Evolutionary conservation across 2,797 vertebrate species (phyloP).

Genomic region (Euthynnus affinis): DNA sequence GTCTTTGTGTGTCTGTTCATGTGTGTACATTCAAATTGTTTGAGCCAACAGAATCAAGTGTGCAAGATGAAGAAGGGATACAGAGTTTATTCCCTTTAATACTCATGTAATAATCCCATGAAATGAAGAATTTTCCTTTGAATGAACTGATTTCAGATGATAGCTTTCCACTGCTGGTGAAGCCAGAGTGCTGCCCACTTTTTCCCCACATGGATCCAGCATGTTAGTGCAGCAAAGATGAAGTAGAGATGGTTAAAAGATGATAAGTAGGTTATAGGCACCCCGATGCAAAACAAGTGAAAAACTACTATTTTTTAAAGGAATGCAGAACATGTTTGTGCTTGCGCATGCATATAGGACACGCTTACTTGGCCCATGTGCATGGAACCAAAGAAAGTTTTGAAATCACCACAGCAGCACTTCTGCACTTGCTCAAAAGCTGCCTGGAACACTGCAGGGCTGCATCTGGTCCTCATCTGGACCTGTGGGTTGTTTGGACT

Average conservation of each 20-base stretch:
- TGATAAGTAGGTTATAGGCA: slow-evolving; percentile 37
- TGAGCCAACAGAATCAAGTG: slow-evolving; percentile 25
- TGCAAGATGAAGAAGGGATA: not conserved
- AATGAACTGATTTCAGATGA: slow-evolving; percentile 31
- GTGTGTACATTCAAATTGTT: not conserved
- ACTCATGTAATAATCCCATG: slow-evolving; percentile 18
- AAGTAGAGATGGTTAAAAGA: slow-evolving; percentile 34
- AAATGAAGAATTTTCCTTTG: slow-evolving; percentile 31
- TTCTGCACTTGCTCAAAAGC: slow-evolving; percentile 64
- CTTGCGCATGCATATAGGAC: slow-evolving; percentile 31
- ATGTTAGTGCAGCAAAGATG: slow-evolving; percentile 16
- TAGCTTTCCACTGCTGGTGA: slow-evolving; percentile 24
- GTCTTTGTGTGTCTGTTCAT: slow-evolving; percentile 13
- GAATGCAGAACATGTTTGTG: slow-evolving; percentile 46
- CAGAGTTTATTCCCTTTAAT: slow-evolving; percentile 12
- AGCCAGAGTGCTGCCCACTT: slow-evolving; percentile 7
- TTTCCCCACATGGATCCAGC: slow-evolving; percentile 2
- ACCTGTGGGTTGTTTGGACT: slow-evolving; percentile 66
- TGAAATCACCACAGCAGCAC: slow-evolving; percentile 29
- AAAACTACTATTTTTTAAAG: slow-evolving; percentile 34
- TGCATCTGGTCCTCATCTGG: slow-evolving; percentile 82
- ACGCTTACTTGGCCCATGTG: slow-evolving; percentile 8
- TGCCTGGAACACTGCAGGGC: slow-evolving; percentile 49
- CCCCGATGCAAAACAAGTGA: slow-evolving; percentile 24
- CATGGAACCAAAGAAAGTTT: slow-evolving; percentile 17